phyloP scores from a whole-genome alignment of 2,888 invertebrate species.

The Ochropleura plecta region DNA sequence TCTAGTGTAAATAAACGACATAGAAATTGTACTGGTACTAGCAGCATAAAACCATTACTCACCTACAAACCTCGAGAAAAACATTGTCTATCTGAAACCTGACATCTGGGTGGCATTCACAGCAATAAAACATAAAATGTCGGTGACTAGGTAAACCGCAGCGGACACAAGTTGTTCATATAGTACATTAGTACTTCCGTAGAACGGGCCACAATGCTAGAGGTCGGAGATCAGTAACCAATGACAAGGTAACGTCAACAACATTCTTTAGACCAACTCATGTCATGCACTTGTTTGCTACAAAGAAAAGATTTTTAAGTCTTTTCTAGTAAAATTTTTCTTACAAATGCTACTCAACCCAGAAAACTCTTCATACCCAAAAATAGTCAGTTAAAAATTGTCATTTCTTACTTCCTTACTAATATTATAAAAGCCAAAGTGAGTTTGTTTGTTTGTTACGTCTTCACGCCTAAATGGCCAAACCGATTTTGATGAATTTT shows the following conservation, averaged over 20 bases:
- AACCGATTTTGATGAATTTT: too few species aligned
- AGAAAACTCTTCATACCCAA: too few species aligned
- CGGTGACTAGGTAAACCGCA: slow-evolving; percentile 46
- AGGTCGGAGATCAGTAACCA: slow-evolving; percentile 38
- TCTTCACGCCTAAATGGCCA: too few species aligned
- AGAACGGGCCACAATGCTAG: slow-evolving; percentile 2
- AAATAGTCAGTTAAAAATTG: too few species aligned
- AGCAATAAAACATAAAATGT: slow-evolving; percentile 44
- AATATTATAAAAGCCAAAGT: too few species aligned
- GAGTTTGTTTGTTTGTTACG: too few species aligned
- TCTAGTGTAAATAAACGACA: not conserved
- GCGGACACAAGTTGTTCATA: slow-evolving; percentile 15
- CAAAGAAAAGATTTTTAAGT: too few species aligned
- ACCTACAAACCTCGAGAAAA: not conserved
- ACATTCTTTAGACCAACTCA: not conserved
- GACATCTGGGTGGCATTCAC: slow-evolving; percentile 4
- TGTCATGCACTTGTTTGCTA: not conserved
- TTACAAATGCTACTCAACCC: too few species aligned
- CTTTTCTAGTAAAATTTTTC: too few species aligned
- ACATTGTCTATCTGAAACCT: not conserved
- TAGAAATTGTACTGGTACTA: too few species aligned
- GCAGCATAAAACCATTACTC: not conserved
- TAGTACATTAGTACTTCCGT: too few species aligned
- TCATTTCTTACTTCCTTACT: too few species aligned
- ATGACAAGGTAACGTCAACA: slow-evolving; percentile 41